Base-by-base conservation (phyloP, 2,888 invertebrate species). In the Lasioglossum villosulum region DNA sequence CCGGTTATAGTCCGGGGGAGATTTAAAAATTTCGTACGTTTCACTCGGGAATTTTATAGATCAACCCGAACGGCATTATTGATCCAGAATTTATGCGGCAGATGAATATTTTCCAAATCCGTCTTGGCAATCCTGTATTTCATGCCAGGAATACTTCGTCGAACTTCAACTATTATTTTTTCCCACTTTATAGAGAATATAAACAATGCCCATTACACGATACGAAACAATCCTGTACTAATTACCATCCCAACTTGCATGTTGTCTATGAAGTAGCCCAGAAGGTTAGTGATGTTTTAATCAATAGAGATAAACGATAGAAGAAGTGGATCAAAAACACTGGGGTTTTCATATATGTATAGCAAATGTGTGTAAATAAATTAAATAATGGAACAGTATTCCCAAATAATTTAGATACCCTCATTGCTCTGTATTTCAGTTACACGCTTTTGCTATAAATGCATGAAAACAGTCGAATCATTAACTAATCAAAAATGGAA, bases 21-120 rank as follows among this genome's bases (percentile, higher is more conserved):
- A 34, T 42, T 73, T 59, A 63, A 66, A 75, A 68, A 48, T 45
- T 68, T 16, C n/a, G 42, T 37, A 30, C 23, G 14, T 14, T 23
- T 37, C 23, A 68, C 37, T 68, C 68, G 37, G 23, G 37, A 23
- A 23, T 68, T 68, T 68, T 68, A 68, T 68, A 37, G 68, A 68
- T 68, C 68, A 68, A 37, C 68, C n/a, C 19, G 23, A 68, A 37
- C 23, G 34, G 12, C 19, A 37, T 37, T 37, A 23, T 37, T n/a
- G 68, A 12, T 8, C 19, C 23, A 12, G 23, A 68, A 68, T 37
- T 68, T 68, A 37, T 68, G 68, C 23, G 68, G 23, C 10, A n/a
- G 37, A 10, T 23, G 37, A 68, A 34, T 68, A 23, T 37, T 37
- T 68, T n/a, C 23, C 68, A 23, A 68, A 37, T 68, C 37, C 34